Percentiles rank a stretch among this genome's conserved stretches.
phyloP scores from a whole-genome alignment of 2,113 vertebrate genomes.

The Semnornis frantzii region DNA sequence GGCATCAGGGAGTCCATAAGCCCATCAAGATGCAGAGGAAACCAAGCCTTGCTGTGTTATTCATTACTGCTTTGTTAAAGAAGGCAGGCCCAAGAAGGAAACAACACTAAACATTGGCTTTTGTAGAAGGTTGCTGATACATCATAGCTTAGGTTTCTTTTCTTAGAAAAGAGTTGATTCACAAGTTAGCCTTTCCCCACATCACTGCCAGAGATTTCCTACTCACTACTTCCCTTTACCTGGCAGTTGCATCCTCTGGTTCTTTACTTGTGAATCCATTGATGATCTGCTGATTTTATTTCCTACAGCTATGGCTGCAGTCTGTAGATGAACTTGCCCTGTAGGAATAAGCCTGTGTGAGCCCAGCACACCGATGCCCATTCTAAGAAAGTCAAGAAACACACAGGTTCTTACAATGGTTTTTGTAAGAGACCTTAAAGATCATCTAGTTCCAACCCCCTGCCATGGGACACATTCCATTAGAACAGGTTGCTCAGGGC shows the following conservation, averaged over 20 bases:
- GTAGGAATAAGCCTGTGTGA: not conserved
- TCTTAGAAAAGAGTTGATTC: not conserved
- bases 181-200: not conserved
- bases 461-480: too few species aligned
- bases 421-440: too few species aligned
- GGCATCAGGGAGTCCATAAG: not conserved
- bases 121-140: not conserved
- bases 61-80: not conserved
- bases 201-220: not conserved
- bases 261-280: not conserved
- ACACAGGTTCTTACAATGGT: too few species aligned
- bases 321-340: not conserved
- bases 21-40: not conserved
- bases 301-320: not conserved
- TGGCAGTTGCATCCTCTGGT: not conserved
- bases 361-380: rapidly evolving
- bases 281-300: not conserved
- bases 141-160: not conserved
- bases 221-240: not conserved
- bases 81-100: not conserved
- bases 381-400: not conserved
- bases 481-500: too few species aligned
- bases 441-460: too few species aligned
- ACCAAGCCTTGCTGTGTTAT: not conserved
- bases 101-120: not conserved